These are phyloP conservation scores for Thymallus thymallus DNA, from an alignment of 2,113 vertebrate genomes.

Conservation along the genomic window DNA sequence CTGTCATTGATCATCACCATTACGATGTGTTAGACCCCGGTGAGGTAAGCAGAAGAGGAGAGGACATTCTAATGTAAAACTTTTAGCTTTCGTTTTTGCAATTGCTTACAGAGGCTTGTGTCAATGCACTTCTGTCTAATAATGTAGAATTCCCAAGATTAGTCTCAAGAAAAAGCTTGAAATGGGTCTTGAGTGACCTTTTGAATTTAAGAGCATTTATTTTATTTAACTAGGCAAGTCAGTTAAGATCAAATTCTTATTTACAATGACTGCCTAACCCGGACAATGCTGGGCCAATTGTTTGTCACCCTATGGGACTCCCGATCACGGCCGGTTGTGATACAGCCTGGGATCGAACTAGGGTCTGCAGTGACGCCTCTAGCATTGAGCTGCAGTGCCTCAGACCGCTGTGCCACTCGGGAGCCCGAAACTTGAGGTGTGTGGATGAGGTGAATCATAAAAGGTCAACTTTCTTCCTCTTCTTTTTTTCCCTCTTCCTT, in stretches of 20 bases:
- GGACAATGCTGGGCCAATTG: too few relatives aligned
- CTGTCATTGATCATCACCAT: slow-evolving; percentile 96
- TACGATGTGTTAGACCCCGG: slow-evolving; percentile 91
- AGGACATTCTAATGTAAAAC: neutral
- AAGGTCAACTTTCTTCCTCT: neutral
- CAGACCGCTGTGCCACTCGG: too few relatives aligned
- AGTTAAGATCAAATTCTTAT: too few relatives aligned
- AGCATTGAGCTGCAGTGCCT: too few relatives aligned
- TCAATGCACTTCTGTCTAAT: neutral
- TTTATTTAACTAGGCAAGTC: too few relatives aligned
- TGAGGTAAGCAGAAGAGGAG: slow-evolving; percentile 74
- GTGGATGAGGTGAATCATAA: neutral
- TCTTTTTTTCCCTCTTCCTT: slow-evolving; percentile 11
- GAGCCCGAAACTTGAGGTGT: neutral
- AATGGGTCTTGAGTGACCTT: neutral
- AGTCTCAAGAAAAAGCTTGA: neutral
- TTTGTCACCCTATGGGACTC: too few relatives aligned
- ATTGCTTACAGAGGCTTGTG: too few relatives aligned
- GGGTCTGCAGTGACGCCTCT: too few relatives aligned
- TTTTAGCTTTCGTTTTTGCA: neutral
- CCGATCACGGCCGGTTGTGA: too few relatives aligned
- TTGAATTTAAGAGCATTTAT: neutral
- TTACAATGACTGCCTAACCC: too few relatives aligned
- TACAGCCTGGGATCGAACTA: too few relatives aligned
- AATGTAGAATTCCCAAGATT: neutral